phyloP scores from a whole-genome alignment of 2,113 vertebrate genomes.

The Acrocephalus arundinaceus region DNA sequence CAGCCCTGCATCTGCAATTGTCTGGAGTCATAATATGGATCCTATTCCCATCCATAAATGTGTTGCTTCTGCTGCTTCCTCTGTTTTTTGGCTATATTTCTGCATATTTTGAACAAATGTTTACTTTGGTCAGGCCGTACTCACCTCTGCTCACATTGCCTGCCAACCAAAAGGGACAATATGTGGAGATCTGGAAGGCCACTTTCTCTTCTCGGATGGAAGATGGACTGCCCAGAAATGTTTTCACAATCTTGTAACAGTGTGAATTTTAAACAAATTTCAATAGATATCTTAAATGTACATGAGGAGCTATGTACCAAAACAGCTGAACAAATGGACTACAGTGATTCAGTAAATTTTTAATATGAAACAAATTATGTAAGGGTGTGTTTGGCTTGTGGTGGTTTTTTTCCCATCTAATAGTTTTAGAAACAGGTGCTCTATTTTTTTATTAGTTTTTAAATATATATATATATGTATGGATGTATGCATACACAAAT shows the following conservation, averaged over 20 bases:
- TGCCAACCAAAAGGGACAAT: not conserved
- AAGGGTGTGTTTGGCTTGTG: fast-evolving
- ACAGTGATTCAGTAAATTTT: not conserved
- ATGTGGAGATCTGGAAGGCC: not conserved
- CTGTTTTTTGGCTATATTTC: not conserved
- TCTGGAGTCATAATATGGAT: not conserved
- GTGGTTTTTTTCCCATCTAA: not conserved
- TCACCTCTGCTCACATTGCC: not conserved
- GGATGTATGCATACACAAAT: not conserved
- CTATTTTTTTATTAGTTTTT: not conserved
- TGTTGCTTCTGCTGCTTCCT: not conserved
- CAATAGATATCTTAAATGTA: not conserved
- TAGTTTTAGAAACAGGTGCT: not conserved
- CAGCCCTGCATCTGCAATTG: not conserved
- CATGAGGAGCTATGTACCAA: not conserved
- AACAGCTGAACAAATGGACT: not conserved
- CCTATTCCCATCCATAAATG: not conserved
- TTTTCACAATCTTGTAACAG: not conserved
- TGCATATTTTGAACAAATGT: not conserved
- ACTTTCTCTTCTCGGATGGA: not conserved
- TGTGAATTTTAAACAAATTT: not conserved
- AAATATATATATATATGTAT: not conserved
- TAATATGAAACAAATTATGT: not conserved
- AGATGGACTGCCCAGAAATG: not conserved
- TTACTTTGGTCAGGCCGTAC: not conserved